Percentiles rank a stretch among this genome's conserved stretches.
Evolutionary conservation across 2,797 vertebrate species (phyloP).

Genomic region (Dermochelys coriacea): DNA sequence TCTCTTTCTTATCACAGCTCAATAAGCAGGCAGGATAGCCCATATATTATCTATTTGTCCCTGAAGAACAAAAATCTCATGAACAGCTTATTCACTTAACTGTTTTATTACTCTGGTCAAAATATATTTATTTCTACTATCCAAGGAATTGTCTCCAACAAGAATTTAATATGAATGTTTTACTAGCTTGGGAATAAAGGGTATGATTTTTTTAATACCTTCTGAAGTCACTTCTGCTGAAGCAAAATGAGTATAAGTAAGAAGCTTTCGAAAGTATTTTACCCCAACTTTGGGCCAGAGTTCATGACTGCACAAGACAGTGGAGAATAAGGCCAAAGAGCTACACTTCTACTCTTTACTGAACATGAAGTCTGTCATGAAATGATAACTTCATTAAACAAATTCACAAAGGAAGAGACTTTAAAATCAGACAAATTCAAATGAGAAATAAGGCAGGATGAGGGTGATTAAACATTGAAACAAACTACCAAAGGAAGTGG

Average conservation of each 20-base stretch:
- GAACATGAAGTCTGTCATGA: fast-evolving
- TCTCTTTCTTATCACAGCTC: neutral
- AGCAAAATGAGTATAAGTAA: neutral
- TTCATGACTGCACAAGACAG: neutral
- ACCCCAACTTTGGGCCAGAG: fast-evolving
- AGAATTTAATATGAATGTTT: neutral
- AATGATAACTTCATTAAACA: fast-evolving
- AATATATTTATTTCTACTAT: neutral
- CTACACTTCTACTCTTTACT: neutral
- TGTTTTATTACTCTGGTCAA: neutral
- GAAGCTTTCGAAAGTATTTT: neutral
- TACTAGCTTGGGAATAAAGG: neutral
- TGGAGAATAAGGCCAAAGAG: neutral
- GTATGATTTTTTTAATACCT: fast-evolving
- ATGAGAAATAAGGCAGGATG: neutral
- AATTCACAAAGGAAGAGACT: neutral
- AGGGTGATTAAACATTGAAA: neutral
- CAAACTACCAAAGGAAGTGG: neutral
- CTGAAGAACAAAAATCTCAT: neutral
- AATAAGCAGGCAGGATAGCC: neutral
- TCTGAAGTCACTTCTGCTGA: neutral
- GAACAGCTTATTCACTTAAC: neutral
- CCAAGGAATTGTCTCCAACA: neutral
- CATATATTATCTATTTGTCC: neutral
- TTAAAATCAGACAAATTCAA: neutral